These are phyloP conservation scores for Poecile montanus DNA, from an alignment of 2,797 vertebrate species.

Conservation along the genomic window DNA sequence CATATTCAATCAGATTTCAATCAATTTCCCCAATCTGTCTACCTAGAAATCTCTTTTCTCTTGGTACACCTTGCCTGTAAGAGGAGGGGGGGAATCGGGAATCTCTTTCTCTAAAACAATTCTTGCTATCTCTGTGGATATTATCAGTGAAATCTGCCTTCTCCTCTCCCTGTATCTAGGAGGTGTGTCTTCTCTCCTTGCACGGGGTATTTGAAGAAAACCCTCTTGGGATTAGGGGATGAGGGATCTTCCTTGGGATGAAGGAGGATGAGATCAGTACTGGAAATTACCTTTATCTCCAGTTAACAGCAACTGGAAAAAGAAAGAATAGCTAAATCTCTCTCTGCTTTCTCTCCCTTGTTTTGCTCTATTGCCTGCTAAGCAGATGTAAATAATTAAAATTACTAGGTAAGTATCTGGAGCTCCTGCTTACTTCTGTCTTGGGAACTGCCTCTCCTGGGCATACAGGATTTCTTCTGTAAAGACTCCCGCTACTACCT, in stretches of 20 bases:
- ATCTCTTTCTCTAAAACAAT: background rate
- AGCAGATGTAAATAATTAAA: constrained; percentile 22
- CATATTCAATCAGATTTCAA: background rate
- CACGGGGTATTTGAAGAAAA: background rate
- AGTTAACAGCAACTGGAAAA: constrained; percentile 7
- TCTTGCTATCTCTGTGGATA: background rate
- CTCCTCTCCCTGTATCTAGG: background rate
- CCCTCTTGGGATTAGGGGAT: background rate
- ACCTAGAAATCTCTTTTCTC: background rate
- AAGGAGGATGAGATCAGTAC: background rate
- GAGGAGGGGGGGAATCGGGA: background rate
- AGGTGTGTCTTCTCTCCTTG: constrained; percentile 19
- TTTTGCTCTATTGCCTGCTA: background rate
- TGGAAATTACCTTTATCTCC: constrained; percentile 44
- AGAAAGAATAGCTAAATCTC: background rate
- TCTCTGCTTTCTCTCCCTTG: background rate
- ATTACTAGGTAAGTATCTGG: background rate
- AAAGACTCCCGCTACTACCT: background rate
- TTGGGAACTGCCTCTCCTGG: background rate
- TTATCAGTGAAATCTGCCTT: background rate
- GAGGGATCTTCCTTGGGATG: background rate
- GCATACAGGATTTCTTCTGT: background rate
- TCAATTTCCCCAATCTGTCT: background rate
- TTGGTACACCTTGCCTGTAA: background rate
- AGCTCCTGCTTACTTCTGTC: background rate